Evolutionary conservation across 2,113 vertebrate genomes (phyloP), one percentile per base, ranked within the genome.

Genomic region (Laticauda colubrina): DNA sequence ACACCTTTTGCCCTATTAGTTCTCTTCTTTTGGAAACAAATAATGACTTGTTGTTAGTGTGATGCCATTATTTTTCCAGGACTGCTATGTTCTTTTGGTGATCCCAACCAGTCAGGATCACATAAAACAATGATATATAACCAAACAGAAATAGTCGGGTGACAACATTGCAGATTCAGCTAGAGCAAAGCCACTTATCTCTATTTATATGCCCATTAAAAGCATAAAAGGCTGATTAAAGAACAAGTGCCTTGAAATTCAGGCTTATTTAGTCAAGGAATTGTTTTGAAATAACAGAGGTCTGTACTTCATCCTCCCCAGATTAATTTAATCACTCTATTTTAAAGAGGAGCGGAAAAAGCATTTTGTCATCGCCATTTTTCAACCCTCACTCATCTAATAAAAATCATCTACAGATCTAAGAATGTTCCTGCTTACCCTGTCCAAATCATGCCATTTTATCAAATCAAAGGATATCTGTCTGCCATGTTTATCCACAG

Each of bases 401-500:
- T 88, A 53, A 53, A 55, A 54, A n/a, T 2, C 26, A 55, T 8
- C 87, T 9, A n/a, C 7, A 20, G 51, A 34, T 88, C 51, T n/a
- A 53, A n/a, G 29, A 20, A 29, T 21, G 18, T n/a, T n/a, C 29
- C 26, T 21, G 51, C 51, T 54, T 43, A 3, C 51, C n/a, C 48
- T 1, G 2, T 53, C 61, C 51, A 55, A 7, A 59, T 3, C 0
- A 1, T 4, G 51, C 48, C 11, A 29, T 85, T 26, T 10, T 89
- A 20, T 43, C 0, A 3, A 64, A 0, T 1, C 90, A 96, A 99
- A 99, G 99, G 99, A 99, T 99, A 99, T 99, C 97, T 99, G 99
- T 61, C 99, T 97, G 88, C 99, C 99, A 0, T 99, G 99, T 90
- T 99, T 99, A 95, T 99, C 99, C 93, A 99, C 98, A 0, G 99